Percentiles rank a stretch among this genome's conserved stretches.
Evolutionary conservation across 2,797 vertebrate genomes (phyloP).

Genomic region (Petrocephalus schoutedeni): DNA sequence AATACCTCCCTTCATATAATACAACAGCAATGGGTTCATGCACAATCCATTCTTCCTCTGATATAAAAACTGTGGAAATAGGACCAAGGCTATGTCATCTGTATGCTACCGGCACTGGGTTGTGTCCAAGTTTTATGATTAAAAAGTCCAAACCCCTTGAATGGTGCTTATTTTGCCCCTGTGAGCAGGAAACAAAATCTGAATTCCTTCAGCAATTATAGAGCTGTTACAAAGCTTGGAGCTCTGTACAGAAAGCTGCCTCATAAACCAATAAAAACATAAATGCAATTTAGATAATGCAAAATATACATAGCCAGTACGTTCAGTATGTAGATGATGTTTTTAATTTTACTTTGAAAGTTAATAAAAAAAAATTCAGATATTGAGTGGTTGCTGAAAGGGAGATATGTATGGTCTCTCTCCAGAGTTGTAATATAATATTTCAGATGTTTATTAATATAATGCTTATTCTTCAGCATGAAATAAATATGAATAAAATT

Average conservation of each 20-base stretch:
- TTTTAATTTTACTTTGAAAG: constrained; percentile 8
- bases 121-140: not conserved
- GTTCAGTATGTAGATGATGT: not conserved
- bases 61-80: not conserved
- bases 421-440: not conserved
- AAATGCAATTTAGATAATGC: constrained; percentile 4
- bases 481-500: constrained; percentile 12
- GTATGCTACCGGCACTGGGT: not conserved
- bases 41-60: not conserved
- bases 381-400: not conserved
- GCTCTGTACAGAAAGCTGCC: not conserved
- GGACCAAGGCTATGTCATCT: not conserved
- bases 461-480: not conserved
- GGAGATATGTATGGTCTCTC: not conserved
- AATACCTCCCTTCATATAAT: not conserved
- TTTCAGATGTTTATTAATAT: not conserved
- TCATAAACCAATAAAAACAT: not conserved
- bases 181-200: not conserved
- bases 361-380: constrained; percentile 9
- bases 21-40: not conserved
- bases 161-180: not conserved
- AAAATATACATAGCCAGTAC: not conserved
- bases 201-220: not conserved
- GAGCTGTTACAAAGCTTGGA: not conserved
- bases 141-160: not conserved